Evolutionary conservation across 2,797 vertebrate genomes (phyloP).

Genomic region (Remorina albescens): DNA sequence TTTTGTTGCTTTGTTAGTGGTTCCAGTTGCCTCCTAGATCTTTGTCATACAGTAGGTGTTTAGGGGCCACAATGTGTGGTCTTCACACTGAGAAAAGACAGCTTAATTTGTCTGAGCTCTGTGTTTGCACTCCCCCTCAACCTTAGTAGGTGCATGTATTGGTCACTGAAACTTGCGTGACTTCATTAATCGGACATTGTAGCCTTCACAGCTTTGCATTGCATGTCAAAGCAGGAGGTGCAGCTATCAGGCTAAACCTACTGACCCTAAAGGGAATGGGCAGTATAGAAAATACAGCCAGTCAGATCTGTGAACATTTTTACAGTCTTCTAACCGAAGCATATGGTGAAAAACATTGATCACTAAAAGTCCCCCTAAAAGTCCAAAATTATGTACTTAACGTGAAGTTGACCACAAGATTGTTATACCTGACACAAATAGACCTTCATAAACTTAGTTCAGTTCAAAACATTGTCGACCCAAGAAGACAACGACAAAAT

Average conservation of each 20-base stretch:
- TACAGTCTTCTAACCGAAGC: not conserved
- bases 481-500: not conserved
- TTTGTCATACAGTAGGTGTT: not conserved
- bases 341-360: too few species aligned
- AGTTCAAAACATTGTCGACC: not conserved
- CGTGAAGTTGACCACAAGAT: too few species aligned
- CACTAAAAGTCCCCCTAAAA: too few species aligned
- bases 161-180: not conserved
- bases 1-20: not conserved
- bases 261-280: constrained; percentile 2
- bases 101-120: not conserved
- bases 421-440: not conserved
- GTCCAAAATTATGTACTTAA: not conserved
- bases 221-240: not conserved
- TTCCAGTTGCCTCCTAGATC: not conserved
- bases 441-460: not conserved
- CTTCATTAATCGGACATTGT: too few species aligned
- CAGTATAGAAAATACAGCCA: too few species aligned
- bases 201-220: not conserved
- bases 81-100: not conserved
- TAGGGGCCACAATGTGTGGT: too few species aligned
- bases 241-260: not conserved
- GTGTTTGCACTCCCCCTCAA: not conserved
- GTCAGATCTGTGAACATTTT: not conserved
- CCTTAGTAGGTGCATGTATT: not conserved